A percentile compares a stretch with the other conserved stretches of the same genome.
phyloP scores from a whole-genome alignment of 2,888 invertebrate genomes.

The Stomorhina lunata region DNA sequence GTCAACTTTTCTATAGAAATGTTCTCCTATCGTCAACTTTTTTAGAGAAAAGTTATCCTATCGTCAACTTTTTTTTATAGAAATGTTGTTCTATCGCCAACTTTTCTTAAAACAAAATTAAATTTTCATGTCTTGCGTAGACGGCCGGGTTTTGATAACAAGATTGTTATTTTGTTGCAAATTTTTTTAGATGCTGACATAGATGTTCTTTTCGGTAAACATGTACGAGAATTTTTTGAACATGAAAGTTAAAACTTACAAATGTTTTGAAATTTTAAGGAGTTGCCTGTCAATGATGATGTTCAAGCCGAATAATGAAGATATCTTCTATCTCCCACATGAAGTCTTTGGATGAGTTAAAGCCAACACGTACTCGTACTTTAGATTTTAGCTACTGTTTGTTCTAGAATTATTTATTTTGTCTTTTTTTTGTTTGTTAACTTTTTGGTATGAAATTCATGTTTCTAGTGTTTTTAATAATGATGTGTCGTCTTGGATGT shows the following conservation, averaged over 20 bases:
- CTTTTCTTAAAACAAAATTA: too few relatives aligned
- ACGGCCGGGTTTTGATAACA: too few relatives aligned
- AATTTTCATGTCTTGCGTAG: too few relatives aligned
- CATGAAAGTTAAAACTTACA: conserved; percentile 61
- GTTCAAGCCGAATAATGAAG: conserved; percentile 27
- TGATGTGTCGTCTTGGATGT: conserved; percentile 36
- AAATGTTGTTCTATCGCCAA: too few relatives aligned
- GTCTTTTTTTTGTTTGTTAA: background rate
- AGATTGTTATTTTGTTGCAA: too few relatives aligned
- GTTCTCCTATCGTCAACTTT: too few relatives aligned
- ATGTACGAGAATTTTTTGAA: conserved; percentile 3
- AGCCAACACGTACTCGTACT: conserved; percentile 41
- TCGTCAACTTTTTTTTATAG: too few relatives aligned
- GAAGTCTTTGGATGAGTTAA: too few relatives aligned
- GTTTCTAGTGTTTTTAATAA: conserved; percentile 45
- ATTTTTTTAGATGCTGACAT: background rate
- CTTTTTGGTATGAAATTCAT: conserved; percentile 13
- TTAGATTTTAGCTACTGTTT: conserved; percentile 40
- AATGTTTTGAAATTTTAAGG: conserved; percentile 53
- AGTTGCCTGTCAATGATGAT: background rate
- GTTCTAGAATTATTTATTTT: conserved; percentile 35
- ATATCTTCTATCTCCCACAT: too few relatives aligned
- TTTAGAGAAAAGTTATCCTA: too few relatives aligned
- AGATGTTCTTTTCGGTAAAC: too few relatives aligned
- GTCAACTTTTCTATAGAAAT: too few relatives aligned